phyloP scores from a whole-genome alignment of 2,113 vertebrate species.

The Pseudorhombus dupliciocellatus region DNA sequence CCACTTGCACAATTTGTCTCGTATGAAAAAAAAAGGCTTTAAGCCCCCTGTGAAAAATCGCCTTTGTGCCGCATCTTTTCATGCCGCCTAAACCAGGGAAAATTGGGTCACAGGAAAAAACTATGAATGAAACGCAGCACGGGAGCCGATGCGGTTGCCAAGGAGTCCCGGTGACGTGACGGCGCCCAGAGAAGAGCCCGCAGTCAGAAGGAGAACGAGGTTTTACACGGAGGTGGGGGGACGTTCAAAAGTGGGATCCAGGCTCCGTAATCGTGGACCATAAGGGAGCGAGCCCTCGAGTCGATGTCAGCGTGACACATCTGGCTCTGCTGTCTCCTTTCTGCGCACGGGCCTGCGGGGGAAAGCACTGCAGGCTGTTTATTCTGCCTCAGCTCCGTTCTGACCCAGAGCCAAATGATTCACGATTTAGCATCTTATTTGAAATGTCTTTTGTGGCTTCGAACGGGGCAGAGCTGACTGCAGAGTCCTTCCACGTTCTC shows the following conservation, averaged over 20 bases:
- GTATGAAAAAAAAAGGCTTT: conserved; percentile 61
- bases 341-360: conserved; percentile 3
- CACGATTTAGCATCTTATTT: background rate
- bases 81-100: conserved; percentile 65
- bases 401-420: conserved; percentile 5
- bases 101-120: conserved; percentile 71
- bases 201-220: conserved; percentile 11
- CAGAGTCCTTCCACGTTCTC: too few relatives aligned
- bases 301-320: conserved; percentile 36
- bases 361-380: conserved; percentile 25
- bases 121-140: conserved; percentile 72
- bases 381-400: background rate
- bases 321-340: conserved; percentile 22
- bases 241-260: conserved; percentile 27
- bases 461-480: too few relatives aligned
- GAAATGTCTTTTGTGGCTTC: too few relatives aligned
- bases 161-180: conserved; percentile 59
- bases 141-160: conserved; percentile 60
- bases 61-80: conserved; percentile 66
- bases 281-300: background rate
- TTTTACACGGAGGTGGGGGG: conserved; percentile 35
- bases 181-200: conserved; percentile 34
- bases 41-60: conserved; percentile 71
- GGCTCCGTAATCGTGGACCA: conserved; percentile 19
- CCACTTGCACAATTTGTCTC: conserved; percentile 63